Evolutionary conservation across 2,888 invertebrate species (phyloP).

Genomic region (Steinernema hermaphroditum): DNA sequence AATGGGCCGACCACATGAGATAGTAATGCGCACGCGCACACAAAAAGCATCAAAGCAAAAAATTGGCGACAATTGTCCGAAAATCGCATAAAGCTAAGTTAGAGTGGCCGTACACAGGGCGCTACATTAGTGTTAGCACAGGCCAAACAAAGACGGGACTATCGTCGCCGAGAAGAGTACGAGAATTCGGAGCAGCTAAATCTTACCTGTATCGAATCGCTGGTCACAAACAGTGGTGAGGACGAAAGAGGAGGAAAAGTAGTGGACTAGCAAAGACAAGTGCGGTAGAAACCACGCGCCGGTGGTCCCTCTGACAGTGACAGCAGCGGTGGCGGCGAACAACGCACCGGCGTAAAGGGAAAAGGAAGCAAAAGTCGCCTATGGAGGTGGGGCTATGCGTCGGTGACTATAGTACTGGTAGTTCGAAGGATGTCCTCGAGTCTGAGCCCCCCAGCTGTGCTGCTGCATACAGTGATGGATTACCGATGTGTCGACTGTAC

Average conservation of each 20-base stretch:
- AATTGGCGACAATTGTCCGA: not conserved
- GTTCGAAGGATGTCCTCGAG: constrained; percentile 27
- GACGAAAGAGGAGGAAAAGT: not conserved
- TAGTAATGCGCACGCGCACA: not conserved
- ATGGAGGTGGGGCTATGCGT: constrained; percentile 23
- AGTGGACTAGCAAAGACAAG: constrained; percentile 12
- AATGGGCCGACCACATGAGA: no score
- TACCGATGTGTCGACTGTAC: constrained; percentile 1
- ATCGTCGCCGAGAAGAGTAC: not conserved
- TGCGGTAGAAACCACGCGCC: constrained; percentile 18
- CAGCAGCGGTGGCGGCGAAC: not conserved
- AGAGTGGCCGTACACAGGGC: constrained; percentile 15
- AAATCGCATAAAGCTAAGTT: constrained; percentile 2
- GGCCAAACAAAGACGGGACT: constrained; percentile 10
- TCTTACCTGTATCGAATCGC: constrained; percentile 27
- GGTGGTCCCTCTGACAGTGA: constrained; percentile 13
- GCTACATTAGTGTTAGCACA: constrained; percentile 23
- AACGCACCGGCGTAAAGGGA: no score
- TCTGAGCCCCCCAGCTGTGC: constrained; percentile 23
- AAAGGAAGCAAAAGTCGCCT: constrained; percentile 26
- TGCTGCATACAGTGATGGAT: not conserved
- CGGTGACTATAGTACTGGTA: not conserved
- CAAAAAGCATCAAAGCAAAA: not conserved
- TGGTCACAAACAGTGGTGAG: constrained; percentile 18
- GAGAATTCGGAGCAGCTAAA: constrained; percentile 14